Base-by-base conservation (phyloP, 1,140 invertebrate genomes). In the Spodoptera frugiperda region DNA sequence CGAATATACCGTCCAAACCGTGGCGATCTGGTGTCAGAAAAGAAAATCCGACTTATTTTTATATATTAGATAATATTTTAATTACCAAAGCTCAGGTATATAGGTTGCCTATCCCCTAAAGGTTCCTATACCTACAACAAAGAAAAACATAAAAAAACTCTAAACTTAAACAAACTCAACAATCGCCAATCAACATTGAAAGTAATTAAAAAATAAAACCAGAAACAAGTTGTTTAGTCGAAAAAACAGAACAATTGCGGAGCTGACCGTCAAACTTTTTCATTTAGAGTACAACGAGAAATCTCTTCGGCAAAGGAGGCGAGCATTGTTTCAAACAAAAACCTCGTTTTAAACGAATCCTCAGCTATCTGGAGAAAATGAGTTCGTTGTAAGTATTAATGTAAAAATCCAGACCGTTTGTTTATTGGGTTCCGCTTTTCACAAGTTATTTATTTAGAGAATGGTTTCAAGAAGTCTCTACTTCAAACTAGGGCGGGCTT, bases 281-380 rank as follows among this genome's bases (percentile, higher is more conserved):
- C 67, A 70, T 70, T 25, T 70, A 54, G n/a, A 70, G 30, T 39
- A 19, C 8, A 54, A 61, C 33, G 67, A n/a, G 49, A 54, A 39
- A 39, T 51, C 51, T 17, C 48, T 54, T 70, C 17, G 15, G 19
- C 30, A 46, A 39, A 54, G 15, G 49, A 68, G 33, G 33, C 11
- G 25, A 19, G 30, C 67, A 54, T 70, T 70, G 67, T 70, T 70
- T 51, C 67, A 54, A 51, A 44, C 51, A 70, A 54, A 70, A 70
- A 25, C 12, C 21, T 9, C 11, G n/a, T 68, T 70, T 54, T 12
- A 39, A 70, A 54, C 49, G 67, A 15, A 70, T 54, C 63, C 17
- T 15, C 46, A 12, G 48, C 39, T 70, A 54, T 54, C 49, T 70
- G 5, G 49, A 54, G 49, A 14, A 70, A 70, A 70, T 70, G 67